phyloP scores from a whole-genome alignment of 2,113 vertebrate species.

The Dendropsophus ebraccatus region DNA sequence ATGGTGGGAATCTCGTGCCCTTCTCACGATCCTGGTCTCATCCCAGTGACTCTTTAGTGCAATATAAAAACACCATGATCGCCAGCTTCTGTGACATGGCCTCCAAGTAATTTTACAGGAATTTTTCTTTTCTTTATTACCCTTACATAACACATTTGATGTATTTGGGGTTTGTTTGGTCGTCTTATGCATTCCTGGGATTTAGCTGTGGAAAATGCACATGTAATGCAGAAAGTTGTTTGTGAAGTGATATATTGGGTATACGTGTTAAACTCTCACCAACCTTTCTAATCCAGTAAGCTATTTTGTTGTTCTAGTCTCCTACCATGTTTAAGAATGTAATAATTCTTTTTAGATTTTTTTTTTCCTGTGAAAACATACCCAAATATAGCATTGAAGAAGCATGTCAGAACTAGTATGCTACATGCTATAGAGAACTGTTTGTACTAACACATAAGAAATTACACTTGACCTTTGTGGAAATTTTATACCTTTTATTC shows the following conservation, averaged over 20 bases:
- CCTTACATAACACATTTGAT: neutral
- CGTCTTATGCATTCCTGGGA: constrained; percentile 21
- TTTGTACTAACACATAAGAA: neutral
- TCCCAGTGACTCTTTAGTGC: neutral
- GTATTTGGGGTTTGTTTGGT: neutral
- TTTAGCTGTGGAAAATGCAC: constrained; percentile 16
- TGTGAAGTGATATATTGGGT: neutral
- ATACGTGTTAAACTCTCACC: constrained; percentile 6
- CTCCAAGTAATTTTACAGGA: neutral
- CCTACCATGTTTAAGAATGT: constrained; percentile 14
- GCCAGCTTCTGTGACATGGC: neutral
- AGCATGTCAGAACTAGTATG: neutral
- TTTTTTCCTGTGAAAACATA: neutral
- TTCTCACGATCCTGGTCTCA: neutral
- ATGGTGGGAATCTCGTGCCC: neutral
- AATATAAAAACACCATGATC: neutral
- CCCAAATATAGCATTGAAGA: neutral
- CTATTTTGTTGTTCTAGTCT: constrained; percentile 17
- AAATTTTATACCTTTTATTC: neutral
- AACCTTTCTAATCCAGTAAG: constrained; percentile 23
- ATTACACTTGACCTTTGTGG: neutral
- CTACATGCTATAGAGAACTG: neutral
- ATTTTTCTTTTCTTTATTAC: neutral
- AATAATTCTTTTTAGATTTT: neutral
- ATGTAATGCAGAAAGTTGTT: constrained; percentile 8